These are phyloP conservation scores for Paracanthobrama guichenoti DNA, from an alignment of 2,113 vertebrate species.

Conservation along the genomic window DNA sequence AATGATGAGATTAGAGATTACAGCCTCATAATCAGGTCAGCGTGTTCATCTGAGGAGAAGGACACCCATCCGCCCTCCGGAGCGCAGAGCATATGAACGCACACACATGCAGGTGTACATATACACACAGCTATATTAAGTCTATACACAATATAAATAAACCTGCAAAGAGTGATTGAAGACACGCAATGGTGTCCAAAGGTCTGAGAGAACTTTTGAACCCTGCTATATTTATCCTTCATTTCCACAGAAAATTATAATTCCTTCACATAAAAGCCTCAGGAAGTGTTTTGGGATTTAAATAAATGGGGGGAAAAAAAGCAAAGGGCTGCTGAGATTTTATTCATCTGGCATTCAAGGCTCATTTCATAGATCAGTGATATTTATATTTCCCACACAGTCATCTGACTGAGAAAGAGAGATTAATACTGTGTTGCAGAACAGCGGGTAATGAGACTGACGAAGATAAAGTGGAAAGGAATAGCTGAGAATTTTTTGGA, in stretches of 20 bases:
- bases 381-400: conserved; percentile 31
- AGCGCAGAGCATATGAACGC: background rate
- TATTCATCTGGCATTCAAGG: conserved; percentile 5
- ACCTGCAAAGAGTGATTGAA: background rate
- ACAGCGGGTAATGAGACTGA: background rate
- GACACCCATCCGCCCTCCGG: conserved; percentile 18
- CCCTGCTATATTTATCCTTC: background rate
- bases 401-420: background rate
- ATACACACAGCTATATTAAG: conserved; percentile 26
- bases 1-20: conserved; percentile 39
- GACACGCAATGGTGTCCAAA: background rate
- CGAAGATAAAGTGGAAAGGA: background rate
- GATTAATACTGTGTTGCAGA: conserved; percentile 27
- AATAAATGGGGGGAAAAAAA: background rate
- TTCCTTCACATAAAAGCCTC: background rate
- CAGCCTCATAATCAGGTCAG: conserved; percentile 35
- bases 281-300: background rate
- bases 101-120: background rate
- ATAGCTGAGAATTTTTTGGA: background rate
- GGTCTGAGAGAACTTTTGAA: background rate
- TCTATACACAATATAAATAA: background rate
- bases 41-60: conserved; percentile 16
- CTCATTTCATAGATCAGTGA: conserved; percentile 16
- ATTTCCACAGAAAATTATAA: conserved; percentile 2
- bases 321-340: background rate